Evolutionary conservation across 2,797 vertebrate genomes (phyloP).

Genomic region (Danio kyathit): DNA sequence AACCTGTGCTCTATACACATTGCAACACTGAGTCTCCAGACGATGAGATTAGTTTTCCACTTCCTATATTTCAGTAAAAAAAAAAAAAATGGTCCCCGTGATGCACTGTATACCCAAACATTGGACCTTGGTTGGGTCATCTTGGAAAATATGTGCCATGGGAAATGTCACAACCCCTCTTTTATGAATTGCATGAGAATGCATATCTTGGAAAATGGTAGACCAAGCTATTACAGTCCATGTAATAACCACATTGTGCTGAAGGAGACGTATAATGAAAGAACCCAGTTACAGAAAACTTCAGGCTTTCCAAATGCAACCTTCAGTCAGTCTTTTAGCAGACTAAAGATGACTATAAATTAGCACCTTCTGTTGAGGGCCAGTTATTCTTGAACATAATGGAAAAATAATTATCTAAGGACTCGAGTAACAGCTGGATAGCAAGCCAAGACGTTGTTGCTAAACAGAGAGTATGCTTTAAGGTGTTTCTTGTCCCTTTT

Average conservation of each 20-base stretch:
- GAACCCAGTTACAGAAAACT: not conserved
- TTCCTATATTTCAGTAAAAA: no score
- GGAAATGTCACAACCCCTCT: not conserved
- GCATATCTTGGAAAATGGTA: conserved; percentile 1
- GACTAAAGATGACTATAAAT: not conserved
- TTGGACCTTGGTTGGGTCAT: conserved; percentile 32
- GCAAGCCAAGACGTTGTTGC: not conserved
- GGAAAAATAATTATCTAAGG: not conserved
- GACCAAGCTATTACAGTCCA: conserved; percentile 1
- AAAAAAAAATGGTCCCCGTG: no score
- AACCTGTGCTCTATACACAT: not conserved
- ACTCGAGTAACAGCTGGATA: conserved; percentile 7
- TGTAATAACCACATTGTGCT: conserved; percentile 7
- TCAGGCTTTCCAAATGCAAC: not conserved
- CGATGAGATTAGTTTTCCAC: no score
- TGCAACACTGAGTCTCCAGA: conserved; percentile 11
- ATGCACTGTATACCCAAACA: no score
- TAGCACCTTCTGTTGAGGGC: not conserved
- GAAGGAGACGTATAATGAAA: conserved; percentile 18
- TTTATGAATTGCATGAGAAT: not conserved
- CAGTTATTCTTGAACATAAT: not conserved
- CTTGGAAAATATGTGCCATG: conserved; percentile 16
- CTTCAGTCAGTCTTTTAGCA: conserved; percentile 6
- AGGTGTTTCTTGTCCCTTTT: not conserved
- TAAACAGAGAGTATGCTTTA: conserved; percentile 14